A percentile compares a stretch with the other conserved stretches of the same genome.
Evolutionary conservation across 1,140 invertebrate genomes (phyloP).

Genomic region (Drosophila watanabei): DNA sequence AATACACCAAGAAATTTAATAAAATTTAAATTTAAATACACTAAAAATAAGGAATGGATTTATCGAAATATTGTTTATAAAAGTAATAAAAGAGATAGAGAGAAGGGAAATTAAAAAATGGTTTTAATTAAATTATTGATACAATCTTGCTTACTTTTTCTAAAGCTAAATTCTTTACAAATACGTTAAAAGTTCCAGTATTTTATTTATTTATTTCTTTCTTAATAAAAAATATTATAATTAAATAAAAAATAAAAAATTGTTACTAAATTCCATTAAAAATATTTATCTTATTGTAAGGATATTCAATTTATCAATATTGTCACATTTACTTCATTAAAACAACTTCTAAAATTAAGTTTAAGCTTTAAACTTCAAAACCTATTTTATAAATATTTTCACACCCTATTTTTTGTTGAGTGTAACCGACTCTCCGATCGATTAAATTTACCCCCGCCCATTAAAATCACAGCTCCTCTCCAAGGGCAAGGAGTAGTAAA

Average conservation of each 20-base stretch:
- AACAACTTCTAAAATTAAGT: not conserved
- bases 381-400: accelerated
- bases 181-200: not conserved
- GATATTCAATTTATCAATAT: not conserved
- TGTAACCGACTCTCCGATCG: constrained; percentile 13
- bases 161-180: not conserved
- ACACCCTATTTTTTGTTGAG: not conserved
- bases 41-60: not conserved
- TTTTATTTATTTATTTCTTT: not conserved
- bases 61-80: not conserved
- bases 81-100: not conserved
- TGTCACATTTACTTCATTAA: not conserved
- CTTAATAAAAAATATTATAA: not conserved
- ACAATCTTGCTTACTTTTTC: not conserved
- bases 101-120: not conserved
- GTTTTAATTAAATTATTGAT: not conserved
- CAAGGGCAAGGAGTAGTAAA: constrained; percentile 41
- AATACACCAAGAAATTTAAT: constrained; percentile 11
- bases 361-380: not conserved
- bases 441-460: constrained; percentile 10
- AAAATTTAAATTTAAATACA: constrained; percentile 2
- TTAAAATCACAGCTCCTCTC: constrained; percentile 35
- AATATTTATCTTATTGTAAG: not conserved
- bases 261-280: not conserved
- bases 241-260: no score